These are phyloP conservation scores for Myotis myotis DNA, from an alignment of 2,797 vertebrate species.

Conservation along the genomic window DNA sequence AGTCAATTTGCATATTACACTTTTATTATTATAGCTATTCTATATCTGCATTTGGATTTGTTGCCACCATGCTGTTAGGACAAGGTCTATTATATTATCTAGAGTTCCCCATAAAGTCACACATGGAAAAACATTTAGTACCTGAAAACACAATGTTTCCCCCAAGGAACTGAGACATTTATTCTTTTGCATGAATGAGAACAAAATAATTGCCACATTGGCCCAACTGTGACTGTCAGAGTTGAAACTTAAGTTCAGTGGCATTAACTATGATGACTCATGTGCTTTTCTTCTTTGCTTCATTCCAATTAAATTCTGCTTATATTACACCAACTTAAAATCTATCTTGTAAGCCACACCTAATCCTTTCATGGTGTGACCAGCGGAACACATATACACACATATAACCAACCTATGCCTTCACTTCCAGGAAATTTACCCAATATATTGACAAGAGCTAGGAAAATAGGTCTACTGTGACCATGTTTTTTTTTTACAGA, in stretches of 20 bases:
- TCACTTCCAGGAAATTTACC: background rate
- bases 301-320: slow-evolving; percentile 4
- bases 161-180: background rate
- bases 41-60: background rate
- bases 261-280: background rate
- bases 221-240: background rate
- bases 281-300: background rate
- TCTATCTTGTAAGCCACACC: background rate
- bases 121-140: background rate
- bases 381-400: background rate
- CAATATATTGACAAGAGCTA: background rate
- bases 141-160: background rate
- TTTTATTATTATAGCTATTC: background rate
- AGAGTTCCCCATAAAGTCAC: background rate
- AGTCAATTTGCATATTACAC: too few relatives aligned
- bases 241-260: background rate
- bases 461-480: background rate
- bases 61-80: background rate
- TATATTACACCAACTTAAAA: background rate
- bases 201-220: slow-evolving; percentile 35
- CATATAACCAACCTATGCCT: background rate
- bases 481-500: background rate
- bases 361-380: background rate
- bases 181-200: slow-evolving; percentile 37
- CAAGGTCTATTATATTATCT: background rate